Evolutionary conservation across 2,797 vertebrate species (phyloP).

Genomic region (Erithacus rubecula): DNA sequence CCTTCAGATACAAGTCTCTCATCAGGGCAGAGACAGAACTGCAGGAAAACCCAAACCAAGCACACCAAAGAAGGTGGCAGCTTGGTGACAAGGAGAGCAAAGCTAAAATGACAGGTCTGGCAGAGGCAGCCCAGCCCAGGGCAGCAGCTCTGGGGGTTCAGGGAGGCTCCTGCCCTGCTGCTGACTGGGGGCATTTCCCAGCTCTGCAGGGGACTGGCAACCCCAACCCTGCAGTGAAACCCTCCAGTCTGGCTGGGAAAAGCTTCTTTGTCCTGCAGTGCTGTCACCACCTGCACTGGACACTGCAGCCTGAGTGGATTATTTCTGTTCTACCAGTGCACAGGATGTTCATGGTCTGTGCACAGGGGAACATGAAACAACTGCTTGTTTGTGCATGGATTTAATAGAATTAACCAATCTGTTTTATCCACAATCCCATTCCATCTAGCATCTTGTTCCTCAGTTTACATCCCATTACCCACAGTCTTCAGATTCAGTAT

Average conservation of each 20-base stretch:
- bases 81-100: neutral
- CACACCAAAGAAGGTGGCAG: neutral
- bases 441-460: neutral
- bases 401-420: neutral
- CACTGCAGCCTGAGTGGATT: fast-evolving
- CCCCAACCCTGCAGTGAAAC: neutral
- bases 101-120: neutral
- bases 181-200: neutral
- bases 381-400: neutral
- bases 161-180: neutral
- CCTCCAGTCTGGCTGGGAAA: fast-evolving
- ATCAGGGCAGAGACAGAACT: neutral
- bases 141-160: neutral
- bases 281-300: neutral
- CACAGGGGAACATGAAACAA: neutral
- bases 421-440: neutral
- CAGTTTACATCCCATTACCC: neutral
- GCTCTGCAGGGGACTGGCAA: neutral
- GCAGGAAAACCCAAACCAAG: neutral
- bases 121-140: neutral
- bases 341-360: fast-evolving
- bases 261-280: neutral
- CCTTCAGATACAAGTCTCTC: neutral
- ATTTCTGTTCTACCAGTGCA: neutral
- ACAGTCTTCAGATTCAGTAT: neutral